These are phyloP conservation scores for Okapia johnstoni DNA, from an alignment of 2,113 vertebrate species.

Conservation along the genomic window DNA sequence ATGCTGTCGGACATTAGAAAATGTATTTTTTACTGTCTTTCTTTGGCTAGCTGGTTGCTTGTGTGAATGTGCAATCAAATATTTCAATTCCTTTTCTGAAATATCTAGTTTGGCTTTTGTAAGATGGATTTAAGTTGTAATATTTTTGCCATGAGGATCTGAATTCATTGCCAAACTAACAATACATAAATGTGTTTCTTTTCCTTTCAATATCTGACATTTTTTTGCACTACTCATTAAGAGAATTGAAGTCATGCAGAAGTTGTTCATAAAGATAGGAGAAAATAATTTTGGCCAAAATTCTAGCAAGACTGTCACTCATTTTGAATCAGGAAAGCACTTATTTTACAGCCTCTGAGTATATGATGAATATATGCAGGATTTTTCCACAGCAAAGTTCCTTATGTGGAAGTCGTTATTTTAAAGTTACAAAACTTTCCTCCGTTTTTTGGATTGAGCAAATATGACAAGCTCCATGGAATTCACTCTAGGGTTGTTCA, in stretches of 20 bases:
- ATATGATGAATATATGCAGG: background rate
- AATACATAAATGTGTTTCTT: constrained; percentile 19
- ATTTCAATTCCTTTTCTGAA: constrained; percentile 55
- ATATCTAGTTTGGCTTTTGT: constrained; percentile 47
- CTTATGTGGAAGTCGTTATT: background rate
- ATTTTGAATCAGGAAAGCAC: background rate
- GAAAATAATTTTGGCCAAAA: constrained; percentile 45
- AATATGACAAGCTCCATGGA: background rate
- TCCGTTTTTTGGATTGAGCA: background rate
- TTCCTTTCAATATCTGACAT: constrained; percentile 26
- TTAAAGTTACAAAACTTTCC: background rate
- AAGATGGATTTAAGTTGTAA: constrained; percentile 32
- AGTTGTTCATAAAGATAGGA: background rate
- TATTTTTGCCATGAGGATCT: constrained; percentile 20
- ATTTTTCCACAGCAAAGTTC: background rate
- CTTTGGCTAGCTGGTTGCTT: constrained; percentile 47
- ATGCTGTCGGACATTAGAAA: constrained; percentile 9
- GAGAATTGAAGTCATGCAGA: constrained; percentile 28
- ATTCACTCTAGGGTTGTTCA: constrained; percentile 14
- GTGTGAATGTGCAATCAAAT: constrained; percentile 67
- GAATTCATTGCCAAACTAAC: constrained; percentile 20
- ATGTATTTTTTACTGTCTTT: background rate
- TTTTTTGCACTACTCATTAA: background rate
- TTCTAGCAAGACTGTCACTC: background rate
- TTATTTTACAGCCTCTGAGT: background rate